A percentile compares a stretch with the other conserved stretches of the same genome.
phyloP scores from a whole-genome alignment of 2,113 vertebrate species.

The Oncorhynchus kisutch region DNA sequence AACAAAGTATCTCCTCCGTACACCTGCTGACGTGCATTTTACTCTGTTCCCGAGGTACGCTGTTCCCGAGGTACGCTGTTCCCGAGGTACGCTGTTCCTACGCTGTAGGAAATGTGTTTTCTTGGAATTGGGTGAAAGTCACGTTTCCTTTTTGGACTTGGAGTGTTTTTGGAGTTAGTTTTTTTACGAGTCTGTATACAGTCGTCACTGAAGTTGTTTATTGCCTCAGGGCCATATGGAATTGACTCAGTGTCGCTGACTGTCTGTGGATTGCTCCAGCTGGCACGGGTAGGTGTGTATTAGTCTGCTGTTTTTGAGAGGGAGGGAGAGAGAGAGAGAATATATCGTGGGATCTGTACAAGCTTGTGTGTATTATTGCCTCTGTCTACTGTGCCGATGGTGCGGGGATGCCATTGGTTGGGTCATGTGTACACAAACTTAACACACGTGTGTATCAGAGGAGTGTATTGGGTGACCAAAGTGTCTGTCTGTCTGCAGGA shows the following conservation, averaged over 20 bases:
- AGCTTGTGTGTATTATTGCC: background rate
- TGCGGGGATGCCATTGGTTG: background rate
- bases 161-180: background rate
- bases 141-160: background rate
- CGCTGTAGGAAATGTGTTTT: background rate
- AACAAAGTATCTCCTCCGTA: constrained; percentile 24
- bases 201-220: constrained; percentile 43
- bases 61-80: background rate
- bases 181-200: constrained; percentile 25
- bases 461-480: constrained; percentile 36
- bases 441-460: background rate
- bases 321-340: too few species aligned
- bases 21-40: constrained; percentile 9
- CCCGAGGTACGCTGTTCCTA: background rate
- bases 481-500: constrained; percentile 56
- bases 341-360: too few species aligned
- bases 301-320: background rate
- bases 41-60: background rate
- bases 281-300: constrained; percentile 53
- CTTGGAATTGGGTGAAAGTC: background rate
- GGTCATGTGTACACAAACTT: background rate
- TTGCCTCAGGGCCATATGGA: constrained; percentile 57
- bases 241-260: constrained; percentile 48
- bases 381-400: background rate
- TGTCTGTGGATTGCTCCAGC: constrained; percentile 52